Evolutionary conservation across 1,140 invertebrate species (phyloP).

Genomic region (Macrobrachium nipponense): DNA sequence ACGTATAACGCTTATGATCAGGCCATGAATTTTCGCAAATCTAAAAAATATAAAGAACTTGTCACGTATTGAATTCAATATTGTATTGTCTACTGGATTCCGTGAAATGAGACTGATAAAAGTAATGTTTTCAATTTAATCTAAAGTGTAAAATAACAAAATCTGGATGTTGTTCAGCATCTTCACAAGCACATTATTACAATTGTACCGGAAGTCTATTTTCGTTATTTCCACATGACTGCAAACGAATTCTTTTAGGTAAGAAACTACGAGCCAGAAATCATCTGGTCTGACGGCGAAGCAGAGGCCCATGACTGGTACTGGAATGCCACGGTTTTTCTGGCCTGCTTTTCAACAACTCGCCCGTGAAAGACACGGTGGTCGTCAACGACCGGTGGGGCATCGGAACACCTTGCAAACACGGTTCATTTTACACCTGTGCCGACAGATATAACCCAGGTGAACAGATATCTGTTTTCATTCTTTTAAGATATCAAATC

Average conservation of each 20-base stretch:
- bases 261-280: conserved; percentile 82
- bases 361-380: conserved; percentile 88
- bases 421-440: conserved; percentile 87
- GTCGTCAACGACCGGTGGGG: conserved; percentile 93
- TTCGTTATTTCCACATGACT: neutral
- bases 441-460: conserved; percentile 89
- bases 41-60: neutral
- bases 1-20: too few relatives aligned
- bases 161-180: too few relatives aligned
- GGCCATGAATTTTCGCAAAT: too few relatives aligned
- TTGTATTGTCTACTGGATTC: too few relatives aligned
- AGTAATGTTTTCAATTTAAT: neutral
- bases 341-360: conserved; percentile 96
- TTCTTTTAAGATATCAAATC: neutral
- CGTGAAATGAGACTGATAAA: neutral
- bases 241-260: conserved; percentile 1
- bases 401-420: conserved; percentile 79
- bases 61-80: too few relatives aligned
- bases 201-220: too few relatives aligned
- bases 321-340: conserved; percentile 74
- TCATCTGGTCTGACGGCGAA: conserved; percentile 93
- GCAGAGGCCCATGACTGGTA: conserved; percentile 74
- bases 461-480: conserved; percentile 57
- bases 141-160: too few relatives aligned
- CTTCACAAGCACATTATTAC: too few relatives aligned